Evolutionary conservation across 2,113 vertebrate species (phyloP), one percentile per base, ranked within the genome.

Genomic region (Regulus satrapa): DNA sequence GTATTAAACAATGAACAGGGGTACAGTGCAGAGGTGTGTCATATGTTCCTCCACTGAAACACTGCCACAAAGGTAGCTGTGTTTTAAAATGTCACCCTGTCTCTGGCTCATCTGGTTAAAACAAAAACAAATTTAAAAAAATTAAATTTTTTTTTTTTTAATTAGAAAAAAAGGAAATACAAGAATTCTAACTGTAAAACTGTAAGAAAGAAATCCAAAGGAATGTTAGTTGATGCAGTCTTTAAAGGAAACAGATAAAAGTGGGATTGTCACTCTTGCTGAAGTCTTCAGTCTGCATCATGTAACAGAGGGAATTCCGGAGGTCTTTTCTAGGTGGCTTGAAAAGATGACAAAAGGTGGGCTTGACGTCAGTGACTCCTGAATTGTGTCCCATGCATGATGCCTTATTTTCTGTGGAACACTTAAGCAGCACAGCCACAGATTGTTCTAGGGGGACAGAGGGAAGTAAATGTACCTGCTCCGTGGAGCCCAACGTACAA

Each of bases 381-480:
- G 1, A 21, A 32, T 76, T 91, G 56, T 69, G 7, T 46, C 14
- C 29, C 1, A 0, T 6, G 3, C 28, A 2, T 23, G 12, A 13
- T 49, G 21, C 26, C 20, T 84, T 49, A 26, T 69, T 92, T 93
- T 49, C 41, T 24, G 6, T 49, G 18, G 66, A 85, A 20, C 14
- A 36, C 16, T 85, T 43, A 13, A 75, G n/a, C 36, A 59, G 73
- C 56, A 38, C 51, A 72, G 45, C 56, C 52, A 8, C n/a, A 63
- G 52, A 7, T 25, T 56, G 28, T 15, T 46, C 68, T 62, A 14
- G 32, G 9, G 38, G 23, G 16, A 40, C 41, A 17, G 26, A 46
- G 48, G 71, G n/a, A 14, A 63, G 28, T 40, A 55, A 77, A 63
- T 49, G 21, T 56, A 9, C 26, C 51, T 72, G 43, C 52, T 61